phyloP scores from a whole-genome alignment of 2,113 vertebrate species.

The Bufo bufo region DNA sequence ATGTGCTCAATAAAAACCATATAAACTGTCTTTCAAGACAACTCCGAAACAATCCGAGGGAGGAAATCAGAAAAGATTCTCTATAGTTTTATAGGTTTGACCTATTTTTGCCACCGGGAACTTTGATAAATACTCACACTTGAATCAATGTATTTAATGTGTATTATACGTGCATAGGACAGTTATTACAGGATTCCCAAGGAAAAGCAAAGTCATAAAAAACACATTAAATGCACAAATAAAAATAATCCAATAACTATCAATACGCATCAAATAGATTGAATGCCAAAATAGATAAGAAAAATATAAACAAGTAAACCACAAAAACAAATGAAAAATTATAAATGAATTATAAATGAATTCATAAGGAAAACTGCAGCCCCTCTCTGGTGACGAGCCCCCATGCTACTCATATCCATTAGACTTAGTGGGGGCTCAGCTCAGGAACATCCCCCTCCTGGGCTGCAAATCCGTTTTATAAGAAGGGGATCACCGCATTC shows the following conservation, averaged over 20 bases:
- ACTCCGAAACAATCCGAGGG: not conserved
- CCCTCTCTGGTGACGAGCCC: not conserved
- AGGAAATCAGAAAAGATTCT: constrained; percentile 27
- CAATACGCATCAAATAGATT: too few relatives aligned
- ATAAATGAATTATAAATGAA: not conserved
- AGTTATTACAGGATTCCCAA: not conserved
- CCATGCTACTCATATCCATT: not conserved
- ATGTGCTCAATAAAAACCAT: not conserved
- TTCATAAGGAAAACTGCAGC: not conserved
- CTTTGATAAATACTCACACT: constrained; percentile 17
- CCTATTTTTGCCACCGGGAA: constrained; percentile 31
- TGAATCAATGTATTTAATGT: constrained; percentile 1
- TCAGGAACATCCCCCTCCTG: not conserved
- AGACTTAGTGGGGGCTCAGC: not conserved
- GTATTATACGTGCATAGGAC: constrained; percentile 1
- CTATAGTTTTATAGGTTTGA: constrained; percentile 15
- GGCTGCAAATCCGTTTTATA: not conserved
- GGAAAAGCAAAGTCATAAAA: not conserved
- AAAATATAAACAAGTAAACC: not conserved
- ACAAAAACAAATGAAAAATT: not conserved
- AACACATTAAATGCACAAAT: not conserved
- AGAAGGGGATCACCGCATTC: not conserved
- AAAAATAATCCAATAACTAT: too few relatives aligned
- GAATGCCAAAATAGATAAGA: too few relatives aligned
- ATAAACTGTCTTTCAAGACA: not conserved